Percentiles rank a stretch among this genome's conserved stretches.
phyloP scores from a whole-genome alignment of 2,888 invertebrate genomes.

The Dicyrtomina minuta region DNA sequence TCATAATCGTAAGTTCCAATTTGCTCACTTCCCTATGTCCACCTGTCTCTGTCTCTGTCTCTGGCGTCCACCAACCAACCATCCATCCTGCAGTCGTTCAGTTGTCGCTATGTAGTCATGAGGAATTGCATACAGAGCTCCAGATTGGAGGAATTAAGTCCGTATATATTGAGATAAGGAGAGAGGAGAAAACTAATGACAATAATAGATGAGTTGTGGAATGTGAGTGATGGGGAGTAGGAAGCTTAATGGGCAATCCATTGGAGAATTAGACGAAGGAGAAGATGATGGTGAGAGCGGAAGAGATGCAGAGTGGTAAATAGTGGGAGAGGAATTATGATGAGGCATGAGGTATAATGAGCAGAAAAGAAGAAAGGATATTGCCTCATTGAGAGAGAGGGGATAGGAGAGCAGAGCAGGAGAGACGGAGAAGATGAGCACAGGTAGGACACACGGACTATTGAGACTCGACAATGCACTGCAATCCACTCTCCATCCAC shows the following conservation, averaged over 20 bases:
- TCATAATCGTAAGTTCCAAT: no score
- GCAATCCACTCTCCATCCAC: neutral
- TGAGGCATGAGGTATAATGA: conserved; percentile 20
- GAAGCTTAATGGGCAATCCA: neutral
- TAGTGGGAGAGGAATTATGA: conserved; percentile 14
- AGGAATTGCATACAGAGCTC: no score
- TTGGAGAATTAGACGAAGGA: neutral
- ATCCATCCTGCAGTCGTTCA: no score
- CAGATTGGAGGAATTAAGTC: no score
- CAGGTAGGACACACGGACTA: conserved; percentile 10
- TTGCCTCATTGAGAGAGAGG: conserved; percentile 29
- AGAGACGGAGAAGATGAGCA: neutral
- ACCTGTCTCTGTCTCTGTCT: no score
- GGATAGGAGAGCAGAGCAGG: conserved; percentile 1
- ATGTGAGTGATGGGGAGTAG: no score
- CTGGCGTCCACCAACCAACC: no score
- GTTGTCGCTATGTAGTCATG: no score
- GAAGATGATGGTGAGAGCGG: neutral
- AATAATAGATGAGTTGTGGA: no score
- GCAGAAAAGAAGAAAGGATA: conserved; percentile 27
- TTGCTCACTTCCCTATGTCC: no score
- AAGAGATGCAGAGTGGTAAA: neutral
- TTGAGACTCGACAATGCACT: conserved; percentile 2
- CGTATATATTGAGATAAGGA: no score
- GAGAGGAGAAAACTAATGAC: no score